phyloP scores from a whole-genome alignment of 2,113 vertebrate genomes.

The Cololabis saira region DNA sequence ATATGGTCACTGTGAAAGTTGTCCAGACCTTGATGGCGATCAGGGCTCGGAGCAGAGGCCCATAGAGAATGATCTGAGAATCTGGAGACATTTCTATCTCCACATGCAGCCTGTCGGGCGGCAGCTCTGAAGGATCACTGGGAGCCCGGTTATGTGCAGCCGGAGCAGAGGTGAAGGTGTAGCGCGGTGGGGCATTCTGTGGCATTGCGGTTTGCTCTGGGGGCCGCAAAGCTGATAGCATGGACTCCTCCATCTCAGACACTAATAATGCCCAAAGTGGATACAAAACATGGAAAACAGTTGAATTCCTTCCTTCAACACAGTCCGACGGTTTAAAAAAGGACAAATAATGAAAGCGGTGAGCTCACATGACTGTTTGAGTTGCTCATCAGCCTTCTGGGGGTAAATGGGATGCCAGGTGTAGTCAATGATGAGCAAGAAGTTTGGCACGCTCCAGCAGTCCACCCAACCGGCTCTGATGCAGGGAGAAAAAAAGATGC shows the following conservation, averaged over 20 bases:
- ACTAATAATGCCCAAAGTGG: constrained; percentile 74
- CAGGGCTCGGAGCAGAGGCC: constrained; percentile 91
- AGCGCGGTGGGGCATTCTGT: constrained; percentile 72
- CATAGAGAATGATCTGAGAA: constrained; percentile 94
- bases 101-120: constrained; percentile 92
- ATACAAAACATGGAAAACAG: background rate
- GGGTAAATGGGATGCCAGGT: constrained; percentile 99
- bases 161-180: constrained; percentile 52
- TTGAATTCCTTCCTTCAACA: background rate
- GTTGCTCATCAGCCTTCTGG: constrained; percentile 94
- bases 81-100: constrained; percentile 95
- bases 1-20: background rate
- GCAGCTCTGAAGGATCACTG: constrained; percentile 91
- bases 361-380: constrained; percentile 93
- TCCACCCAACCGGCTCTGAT: constrained; percentile 94
- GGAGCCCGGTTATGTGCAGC: constrained; percentile 72
- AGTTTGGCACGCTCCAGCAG: constrained; percentile 96
- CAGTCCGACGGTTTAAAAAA: background rate
- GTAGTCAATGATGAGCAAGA: constrained; percentile 94
- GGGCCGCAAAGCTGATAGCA: constrained; percentile 90
- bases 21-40: constrained; percentile 90
- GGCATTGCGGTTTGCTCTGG: constrained; percentile 82
- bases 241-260: constrained; percentile 95
- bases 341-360: background rate
- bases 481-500: constrained; percentile 24